Base-by-base conservation (phyloP, 2,113 vertebrate species). In the Muntiacus reevesi region DNA sequence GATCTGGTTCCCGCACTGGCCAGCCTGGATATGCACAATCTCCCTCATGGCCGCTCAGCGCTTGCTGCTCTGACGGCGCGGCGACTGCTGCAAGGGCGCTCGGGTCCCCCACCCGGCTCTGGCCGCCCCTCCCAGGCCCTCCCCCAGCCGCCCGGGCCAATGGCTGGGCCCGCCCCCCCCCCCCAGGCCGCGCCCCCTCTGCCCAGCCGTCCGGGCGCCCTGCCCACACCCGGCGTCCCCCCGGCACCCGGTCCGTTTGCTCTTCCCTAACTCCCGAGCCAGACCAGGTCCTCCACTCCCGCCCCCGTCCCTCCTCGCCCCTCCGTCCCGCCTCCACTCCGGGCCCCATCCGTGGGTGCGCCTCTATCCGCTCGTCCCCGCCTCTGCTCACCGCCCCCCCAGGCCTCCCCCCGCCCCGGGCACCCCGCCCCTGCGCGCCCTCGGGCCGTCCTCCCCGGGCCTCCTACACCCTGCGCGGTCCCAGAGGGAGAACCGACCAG, bases 1-100 rank as follows among this genome's bases (percentile, higher is more conserved):
- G 74, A 99, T 99, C 98, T 99, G 99, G 98, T 99, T 99, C 11
- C 99, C 99, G 36, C 99, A 99, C 96, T 99, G 99, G 47, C 99
- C 99, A 40, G 99, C 99, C 98, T 99, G 99, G 98, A 99, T 99
- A 97, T 99, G 99, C 81, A 99, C 99, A 36, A 99, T 99, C 96
- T 99, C 99, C 95, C 99, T 99, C 99, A 99, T 99, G 93, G 92
- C 95, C 47, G 93, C 90, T 94, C 87, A 43, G 88, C 52, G 62
- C 25, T 92, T 43, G 2, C 21, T 30, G 33, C 5, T 23, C 28
- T 10, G 89, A 93, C 93, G 6, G 27, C 36, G 0, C 40, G 7
- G 45, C 30, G 67, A 92, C 94, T 96, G 83, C 4, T 4, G 71
- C 14, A 47, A 25, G 30, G 0, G 67, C 33, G 15, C 50, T 40